These are phyloP conservation scores for Baccha elongata DNA, from an alignment of 2,888 invertebrate genomes.

Conservation along the genomic window DNA sequence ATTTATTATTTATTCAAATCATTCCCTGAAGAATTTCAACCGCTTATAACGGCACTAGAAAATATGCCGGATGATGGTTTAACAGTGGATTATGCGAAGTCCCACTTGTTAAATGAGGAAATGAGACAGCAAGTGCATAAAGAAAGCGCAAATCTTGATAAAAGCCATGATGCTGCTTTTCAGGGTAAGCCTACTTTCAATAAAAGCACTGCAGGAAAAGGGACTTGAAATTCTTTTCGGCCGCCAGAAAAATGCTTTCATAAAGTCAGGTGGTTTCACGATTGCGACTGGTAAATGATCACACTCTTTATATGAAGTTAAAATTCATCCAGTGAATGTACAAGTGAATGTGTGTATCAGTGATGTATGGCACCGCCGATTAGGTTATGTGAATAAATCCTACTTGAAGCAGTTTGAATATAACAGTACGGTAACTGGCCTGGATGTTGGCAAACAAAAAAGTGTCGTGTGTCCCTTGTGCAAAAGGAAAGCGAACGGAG, in stretches of 20 bases:
- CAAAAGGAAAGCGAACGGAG: conserved; percentile 3
- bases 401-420: conserved; percentile 5
- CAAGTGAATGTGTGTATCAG: conserved; percentile 31
- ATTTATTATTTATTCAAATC: conserved; percentile 19
- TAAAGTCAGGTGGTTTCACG: not conserved
- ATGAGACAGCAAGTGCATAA: conserved; percentile 28
- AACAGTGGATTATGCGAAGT: conserved; percentile 38
- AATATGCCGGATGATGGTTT: conserved; percentile 47
- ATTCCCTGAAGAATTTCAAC: conserved; percentile 40
- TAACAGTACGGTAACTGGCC: conserved; percentile 21
- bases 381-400: conserved; percentile 31
- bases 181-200: conserved; percentile 13
- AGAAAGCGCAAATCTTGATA: conserved; percentile 6
- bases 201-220: conserved; percentile 30
- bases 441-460: conserved; percentile 26
- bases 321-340: not conserved
- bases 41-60: conserved; percentile 46
- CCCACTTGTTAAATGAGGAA: conserved; percentile 41
- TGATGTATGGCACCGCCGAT: conserved; percentile 46
- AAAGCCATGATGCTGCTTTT: conserved; percentile 31
- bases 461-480: conserved; percentile 3
- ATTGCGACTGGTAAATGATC: not conserved
- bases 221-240: conserved; percentile 9
- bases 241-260: not conserved
- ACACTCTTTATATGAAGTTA: not conserved